Percentiles rank a stretch among this genome's conserved stretches.
phyloP scores from a whole-genome alignment of 2,797 vertebrate genomes.

The Furcifer pardalis region DNA sequence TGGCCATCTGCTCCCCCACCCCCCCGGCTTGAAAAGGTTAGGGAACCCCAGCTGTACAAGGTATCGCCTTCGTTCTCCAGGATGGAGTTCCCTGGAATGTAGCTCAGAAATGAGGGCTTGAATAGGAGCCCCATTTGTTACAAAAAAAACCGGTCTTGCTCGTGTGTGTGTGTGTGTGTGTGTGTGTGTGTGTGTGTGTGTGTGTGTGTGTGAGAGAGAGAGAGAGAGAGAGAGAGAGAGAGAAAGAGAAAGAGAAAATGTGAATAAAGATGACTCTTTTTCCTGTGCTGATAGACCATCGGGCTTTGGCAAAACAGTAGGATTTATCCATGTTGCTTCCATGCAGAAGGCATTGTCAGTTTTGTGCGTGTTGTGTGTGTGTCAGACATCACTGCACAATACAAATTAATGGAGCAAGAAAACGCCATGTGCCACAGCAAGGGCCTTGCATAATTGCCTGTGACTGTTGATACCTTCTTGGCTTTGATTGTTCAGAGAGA shows the following conservation, averaged over 20 bases:
- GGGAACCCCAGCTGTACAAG: no score
- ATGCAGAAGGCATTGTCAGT: not conserved
- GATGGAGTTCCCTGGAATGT: no score
- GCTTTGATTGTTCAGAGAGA: slow-evolving; percentile 9
- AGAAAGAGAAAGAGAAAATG: no score
- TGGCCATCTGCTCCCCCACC: no score
- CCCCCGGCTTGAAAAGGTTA: no score
- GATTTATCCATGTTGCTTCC: not conserved
- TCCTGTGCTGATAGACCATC: not conserved
- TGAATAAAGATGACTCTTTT: not conserved
- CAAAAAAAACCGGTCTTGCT: no score
- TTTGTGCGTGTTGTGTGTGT: not conserved
- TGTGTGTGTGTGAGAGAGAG: no score
- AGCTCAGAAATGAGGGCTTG: not conserved
- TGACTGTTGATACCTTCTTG: not conserved
- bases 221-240: no score
- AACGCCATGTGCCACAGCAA: slow-evolving; percentile 25
- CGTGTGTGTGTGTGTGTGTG: no score
- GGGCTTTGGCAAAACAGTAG: not conserved
- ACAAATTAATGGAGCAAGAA: slow-evolving; percentile 6
- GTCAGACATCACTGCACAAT: slow-evolving; percentile 16
- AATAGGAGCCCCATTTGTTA: not conserved
- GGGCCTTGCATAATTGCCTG: not conserved
- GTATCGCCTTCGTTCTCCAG: not conserved
- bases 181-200: no score